phyloP scores from a whole-genome alignment of 2,797 vertebrate species.

The Vespertilio murinus region DNA sequence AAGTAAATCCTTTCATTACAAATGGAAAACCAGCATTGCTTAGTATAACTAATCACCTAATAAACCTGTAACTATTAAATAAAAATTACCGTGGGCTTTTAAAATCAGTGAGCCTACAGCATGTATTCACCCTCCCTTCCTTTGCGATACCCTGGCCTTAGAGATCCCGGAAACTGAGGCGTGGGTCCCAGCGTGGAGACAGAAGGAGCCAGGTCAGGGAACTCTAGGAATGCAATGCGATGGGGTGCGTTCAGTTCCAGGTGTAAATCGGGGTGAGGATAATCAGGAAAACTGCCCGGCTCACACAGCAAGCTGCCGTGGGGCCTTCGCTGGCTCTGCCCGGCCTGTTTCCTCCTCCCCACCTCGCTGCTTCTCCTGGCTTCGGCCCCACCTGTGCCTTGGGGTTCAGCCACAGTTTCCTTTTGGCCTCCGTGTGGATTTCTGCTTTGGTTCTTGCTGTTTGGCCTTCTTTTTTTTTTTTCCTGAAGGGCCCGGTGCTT shows the following conservation, averaged over 20 bases:
- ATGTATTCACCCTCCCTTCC: background rate
- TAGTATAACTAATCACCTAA: background rate
- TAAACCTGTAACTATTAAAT: background rate
- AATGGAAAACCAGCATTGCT: background rate
- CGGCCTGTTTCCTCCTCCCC: background rate
- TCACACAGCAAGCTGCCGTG: background rate
- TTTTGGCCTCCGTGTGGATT: background rate
- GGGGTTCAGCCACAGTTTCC: background rate
- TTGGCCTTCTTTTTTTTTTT: constrained; percentile 1
- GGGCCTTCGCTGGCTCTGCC: background rate
- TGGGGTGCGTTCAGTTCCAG: background rate
- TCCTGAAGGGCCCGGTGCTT: background rate
- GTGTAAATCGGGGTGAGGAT: background rate
- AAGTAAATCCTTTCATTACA: background rate
- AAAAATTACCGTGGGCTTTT: background rate
- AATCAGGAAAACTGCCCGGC: background rate
- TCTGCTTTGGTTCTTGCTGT: constrained; percentile 1
- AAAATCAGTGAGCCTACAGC: background rate
- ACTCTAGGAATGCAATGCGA: background rate
- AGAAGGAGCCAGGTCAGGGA: background rate
- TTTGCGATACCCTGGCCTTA: background rate
- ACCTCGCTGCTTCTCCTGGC: background rate
- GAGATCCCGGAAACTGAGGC: background rate
- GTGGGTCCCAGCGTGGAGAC: background rate
- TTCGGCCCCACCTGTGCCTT: background rate